A percentile compares a stretch with the other conserved stretches of the same genome.
Conservation (phyloP, 92 coral and sea anemone genomes). For the Zoanthus sociatus region DNA sequence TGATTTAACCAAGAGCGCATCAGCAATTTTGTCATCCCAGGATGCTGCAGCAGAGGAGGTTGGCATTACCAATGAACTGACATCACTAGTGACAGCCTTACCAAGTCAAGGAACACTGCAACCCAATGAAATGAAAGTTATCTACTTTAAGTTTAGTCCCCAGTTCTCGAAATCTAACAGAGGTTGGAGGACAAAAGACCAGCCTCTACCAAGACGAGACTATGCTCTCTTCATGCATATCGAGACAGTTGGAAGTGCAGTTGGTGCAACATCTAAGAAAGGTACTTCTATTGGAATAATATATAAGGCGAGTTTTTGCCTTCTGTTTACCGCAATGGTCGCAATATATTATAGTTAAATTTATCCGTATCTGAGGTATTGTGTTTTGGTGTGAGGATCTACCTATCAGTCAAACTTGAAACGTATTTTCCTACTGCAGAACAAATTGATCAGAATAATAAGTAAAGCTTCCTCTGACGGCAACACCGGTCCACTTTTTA, state of each 20-base stretch:
- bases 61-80: constrained; percentile 81
- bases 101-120: constrained; percentile 92
- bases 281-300: not conserved
- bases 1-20: constrained; percentile 89
- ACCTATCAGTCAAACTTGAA: too few species aligned
- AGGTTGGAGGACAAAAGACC: constrained; percentile 85
- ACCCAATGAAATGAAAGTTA: constrained; percentile 78
- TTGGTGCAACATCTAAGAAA: constrained; percentile 58
- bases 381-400: too few species aligned
- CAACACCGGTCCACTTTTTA: too few species aligned
- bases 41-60: constrained; percentile 76
- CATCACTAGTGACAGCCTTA: constrained; percentile 86
- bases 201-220: constrained; percentile 94
- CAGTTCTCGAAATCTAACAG: constrained; percentile 76
- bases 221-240: constrained; percentile 95
- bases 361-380: too few species aligned
- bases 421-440: too few species aligned
- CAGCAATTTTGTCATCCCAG: constrained; percentile 82
- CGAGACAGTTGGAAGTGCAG: constrained; percentile 91
- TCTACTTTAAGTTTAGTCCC: constrained; percentile 93
- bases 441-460: too few species aligned
- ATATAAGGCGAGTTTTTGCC: too few species aligned
- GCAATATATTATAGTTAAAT: too few species aligned
- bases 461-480: too few species aligned
- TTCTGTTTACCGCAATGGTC: too few species aligned